Percentiles rank a stretch among this genome's conserved stretches.
These are phyloP conservation scores for Phataginus tricuspis DNA, from an alignment of 2,797 vertebrate genomes.

Conservation along the genomic window DNA sequence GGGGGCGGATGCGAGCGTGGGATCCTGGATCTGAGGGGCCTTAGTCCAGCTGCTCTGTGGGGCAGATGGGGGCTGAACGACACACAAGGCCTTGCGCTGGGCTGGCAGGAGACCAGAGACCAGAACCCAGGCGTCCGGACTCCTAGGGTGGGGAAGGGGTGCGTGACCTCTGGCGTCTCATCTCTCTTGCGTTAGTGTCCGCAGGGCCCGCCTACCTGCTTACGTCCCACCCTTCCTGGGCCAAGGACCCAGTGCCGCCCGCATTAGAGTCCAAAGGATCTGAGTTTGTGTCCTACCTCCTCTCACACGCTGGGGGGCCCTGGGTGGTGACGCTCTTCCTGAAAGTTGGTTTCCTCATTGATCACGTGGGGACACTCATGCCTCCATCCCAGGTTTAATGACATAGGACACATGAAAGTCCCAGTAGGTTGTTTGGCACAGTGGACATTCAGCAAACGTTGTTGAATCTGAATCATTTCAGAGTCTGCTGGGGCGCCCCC, in stretches of 20 bases:
- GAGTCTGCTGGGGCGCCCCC: background rate
- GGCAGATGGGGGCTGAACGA: background rate
- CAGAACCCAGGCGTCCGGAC: background rate
- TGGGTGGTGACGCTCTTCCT: too few species aligned
- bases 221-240: background rate
- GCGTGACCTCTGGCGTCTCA: background rate
- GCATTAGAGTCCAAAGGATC: background rate
- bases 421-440: background rate
- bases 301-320: background rate
- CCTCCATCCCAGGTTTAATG: background rate
- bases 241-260: background rate
- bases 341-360: background rate
- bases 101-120: background rate
- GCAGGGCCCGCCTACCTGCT: background rate
- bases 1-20: accelerated
- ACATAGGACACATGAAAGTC: background rate
- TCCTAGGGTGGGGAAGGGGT: background rate
- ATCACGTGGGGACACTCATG: background rate
- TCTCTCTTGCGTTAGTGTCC: background rate
- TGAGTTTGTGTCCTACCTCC: background rate
- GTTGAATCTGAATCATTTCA: background rate
- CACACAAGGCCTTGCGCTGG: background rate
- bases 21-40: too few species aligned
- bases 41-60: accelerated
- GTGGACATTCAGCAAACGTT: background rate